Evolutionary conservation across 2,113 vertebrate genomes (phyloP), one percentile per base, ranked within the genome.

Genomic region (Alectura lathami): DNA sequence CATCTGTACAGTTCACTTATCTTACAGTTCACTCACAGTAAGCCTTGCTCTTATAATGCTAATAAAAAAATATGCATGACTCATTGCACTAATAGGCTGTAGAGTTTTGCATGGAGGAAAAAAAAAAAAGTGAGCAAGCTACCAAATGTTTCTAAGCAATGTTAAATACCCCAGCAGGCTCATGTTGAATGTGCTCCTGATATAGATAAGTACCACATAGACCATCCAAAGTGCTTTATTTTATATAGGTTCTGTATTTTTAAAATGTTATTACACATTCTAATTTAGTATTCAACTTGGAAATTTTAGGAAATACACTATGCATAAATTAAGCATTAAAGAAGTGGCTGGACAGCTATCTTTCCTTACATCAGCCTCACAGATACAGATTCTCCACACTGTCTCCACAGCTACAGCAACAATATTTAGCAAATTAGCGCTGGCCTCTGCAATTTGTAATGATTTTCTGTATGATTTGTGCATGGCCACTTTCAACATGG

Each of bases 191-290:
- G 32, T 5, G 45, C 30, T 93, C 9, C 40, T 36, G 21, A 70
- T 12, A 81, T 4, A 54, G 3, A 1, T 21, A 17, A 4, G 21
- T 4, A 69, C 9, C 5, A 51, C 8, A 24, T 0, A 0, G 24
- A 18, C 59, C 73, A 50, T 18, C 27, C 18, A 32, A 56, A 72
- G 1, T 26, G 7, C 7, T 94, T 77, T 80, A 42, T 32, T 80
- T 80, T 29, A 38, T 32, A 17, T 11, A 80, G 4, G 51, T 11
- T 1, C 34, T 11, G 4, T 29, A 12, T 42, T 91, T 87, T 73
- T 12, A 3, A 36, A 77, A 87, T 15, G 18, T 13, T 29, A 73
- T 11, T 26, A 14, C 4, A 3, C 26, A 21, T 68, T 90, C 89
- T 51, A 26, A 77, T 62, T 48, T 57, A 64, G 26, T 16, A 57